Percentiles rank a stretch among this genome's conserved stretches.
Evolutionary conservation across 64 coral and sea anemone species (phyloP).

Genomic region (Cladopsammia gracilis): DNA sequence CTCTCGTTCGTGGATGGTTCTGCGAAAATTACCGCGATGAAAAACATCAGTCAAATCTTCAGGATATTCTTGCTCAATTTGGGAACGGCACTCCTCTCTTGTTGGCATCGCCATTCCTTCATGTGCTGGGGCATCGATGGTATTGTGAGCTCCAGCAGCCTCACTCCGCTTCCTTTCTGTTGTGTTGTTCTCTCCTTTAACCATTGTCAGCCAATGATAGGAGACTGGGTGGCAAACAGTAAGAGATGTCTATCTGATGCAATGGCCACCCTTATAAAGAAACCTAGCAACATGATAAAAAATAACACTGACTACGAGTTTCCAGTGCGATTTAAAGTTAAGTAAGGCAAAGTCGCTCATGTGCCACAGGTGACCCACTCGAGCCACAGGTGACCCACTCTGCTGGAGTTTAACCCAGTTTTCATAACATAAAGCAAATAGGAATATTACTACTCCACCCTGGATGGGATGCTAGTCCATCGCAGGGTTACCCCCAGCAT

Average conservation of each 20-base stretch:
- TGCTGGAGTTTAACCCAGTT: too few relatives aligned
- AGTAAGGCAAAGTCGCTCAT: too few relatives aligned
- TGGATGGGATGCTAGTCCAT: too few relatives aligned
- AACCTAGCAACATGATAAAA: too few relatives aligned
- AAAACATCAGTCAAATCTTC: background rate
- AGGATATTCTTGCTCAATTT: background rate
- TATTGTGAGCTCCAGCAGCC: background rate
- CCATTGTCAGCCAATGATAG: background rate
- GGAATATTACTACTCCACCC: too few relatives aligned
- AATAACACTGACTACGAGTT: too few relatives aligned
- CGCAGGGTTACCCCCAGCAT: too few relatives aligned
- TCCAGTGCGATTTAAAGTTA: too few relatives aligned
- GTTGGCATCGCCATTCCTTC: slow-evolving; percentile 14
- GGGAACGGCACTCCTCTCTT: slow-evolving; percentile 4
- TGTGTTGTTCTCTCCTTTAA: slow-evolving; percentile 18
- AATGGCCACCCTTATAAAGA: too few relatives aligned
- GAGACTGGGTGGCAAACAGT: background rate
- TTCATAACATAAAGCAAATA: too few relatives aligned
- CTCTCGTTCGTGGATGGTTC: slow-evolving; percentile 32
- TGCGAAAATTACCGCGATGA: background rate
- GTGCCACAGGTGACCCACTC: too few relatives aligned
- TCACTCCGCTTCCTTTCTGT: background rate
- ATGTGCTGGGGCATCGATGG: background rate
- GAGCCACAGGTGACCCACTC: too few relatives aligned
- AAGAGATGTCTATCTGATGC: background rate